Evolutionary conservation across 2,888 invertebrate genomes (phyloP), one percentile per base, ranked within the genome.

Genomic region (Lasioglossum vierecki): DNA sequence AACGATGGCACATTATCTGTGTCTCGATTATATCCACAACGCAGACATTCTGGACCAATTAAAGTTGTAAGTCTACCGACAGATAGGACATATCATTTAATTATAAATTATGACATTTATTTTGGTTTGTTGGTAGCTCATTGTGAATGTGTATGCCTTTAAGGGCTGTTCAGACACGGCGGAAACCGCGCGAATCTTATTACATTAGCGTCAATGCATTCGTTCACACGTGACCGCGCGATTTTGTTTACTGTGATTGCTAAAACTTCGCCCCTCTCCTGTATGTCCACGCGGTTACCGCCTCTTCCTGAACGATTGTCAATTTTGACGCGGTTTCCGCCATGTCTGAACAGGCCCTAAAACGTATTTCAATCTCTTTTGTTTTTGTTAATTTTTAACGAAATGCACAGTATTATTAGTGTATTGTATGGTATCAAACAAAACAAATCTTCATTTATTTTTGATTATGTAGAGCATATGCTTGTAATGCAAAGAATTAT

Each of bases 31-130:
- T 87, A 87, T 88, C 93, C 91, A 87, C 93, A 89, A 85, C 94
- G 94, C 91, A 92, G 94, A 92, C 92, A 92, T 91, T 95, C 94
- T 77, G 94, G 95, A 93, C 92, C 95, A 91, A 93, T 91, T 91
- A 93, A 94, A 88, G 93, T 95, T 92, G 95, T 95, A 95, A 95
- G 95, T 95, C 90, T 88, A 84, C 85, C 77, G 90, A 85, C 79
- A 88, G 88, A 87, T 88, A 87, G 82, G 70, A 13, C 49, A 85
- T 72, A 49, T 35, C 39, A 22, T 76, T 53, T 78, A 76, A 73
- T 49, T 68, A n/a, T 66, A 41, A 70, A 44, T 35, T 44, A 11
- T 46, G 22, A 26, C 57, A 49, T 49, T 46, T 75, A 60, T 46
- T 53, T 70, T 66, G 44, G 41, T 75, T 73, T 26, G 80, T 79